Evolutionary conservation across 2,797 vertebrate genomes (phyloP).

Genomic region (Psittacula echo): DNA sequence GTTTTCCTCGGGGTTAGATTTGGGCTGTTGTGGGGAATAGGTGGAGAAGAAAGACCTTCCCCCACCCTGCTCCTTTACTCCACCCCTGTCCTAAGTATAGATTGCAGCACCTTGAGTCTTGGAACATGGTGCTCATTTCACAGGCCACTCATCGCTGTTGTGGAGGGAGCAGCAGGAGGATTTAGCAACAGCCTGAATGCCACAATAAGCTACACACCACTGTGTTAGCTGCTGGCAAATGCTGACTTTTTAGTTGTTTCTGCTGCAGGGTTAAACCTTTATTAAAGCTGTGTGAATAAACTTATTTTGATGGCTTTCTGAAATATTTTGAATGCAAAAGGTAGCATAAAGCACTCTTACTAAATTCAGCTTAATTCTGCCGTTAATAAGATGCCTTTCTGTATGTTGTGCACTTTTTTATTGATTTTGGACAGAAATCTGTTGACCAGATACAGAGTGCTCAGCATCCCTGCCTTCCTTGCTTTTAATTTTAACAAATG

Average conservation of each 20-base stretch:
- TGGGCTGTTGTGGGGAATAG: background rate
- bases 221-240: constrained; percentile 10
- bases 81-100: background rate
- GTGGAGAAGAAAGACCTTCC: background rate
- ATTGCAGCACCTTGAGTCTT: background rate
- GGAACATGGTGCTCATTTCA: constrained; percentile 31
- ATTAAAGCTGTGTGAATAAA: constrained; percentile 46
- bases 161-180: constrained; percentile 55
- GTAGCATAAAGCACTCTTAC: background rate
- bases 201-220: constrained; percentile 23
- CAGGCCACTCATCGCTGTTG: constrained; percentile 56
- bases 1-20: background rate
- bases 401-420: background rate
- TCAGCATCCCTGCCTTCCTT: constrained; percentile 22
- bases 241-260: constrained; percentile 56
- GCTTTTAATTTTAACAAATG: constrained; percentile 42
- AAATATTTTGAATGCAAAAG: constrained; percentile 40
- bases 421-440: constrained; percentile 27
- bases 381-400: constrained; percentile 35
- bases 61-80: background rate
- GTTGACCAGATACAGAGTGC: constrained; percentile 22
- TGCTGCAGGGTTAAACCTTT: constrained; percentile 22
- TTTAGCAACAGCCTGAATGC: constrained; percentile 37
- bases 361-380: constrained; percentile 20
- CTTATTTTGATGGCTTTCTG: constrained; percentile 18